Base-by-base conservation (phyloP, 64 coral and sea anemone genomes). In the Exaiptasia diaphana region DNA sequence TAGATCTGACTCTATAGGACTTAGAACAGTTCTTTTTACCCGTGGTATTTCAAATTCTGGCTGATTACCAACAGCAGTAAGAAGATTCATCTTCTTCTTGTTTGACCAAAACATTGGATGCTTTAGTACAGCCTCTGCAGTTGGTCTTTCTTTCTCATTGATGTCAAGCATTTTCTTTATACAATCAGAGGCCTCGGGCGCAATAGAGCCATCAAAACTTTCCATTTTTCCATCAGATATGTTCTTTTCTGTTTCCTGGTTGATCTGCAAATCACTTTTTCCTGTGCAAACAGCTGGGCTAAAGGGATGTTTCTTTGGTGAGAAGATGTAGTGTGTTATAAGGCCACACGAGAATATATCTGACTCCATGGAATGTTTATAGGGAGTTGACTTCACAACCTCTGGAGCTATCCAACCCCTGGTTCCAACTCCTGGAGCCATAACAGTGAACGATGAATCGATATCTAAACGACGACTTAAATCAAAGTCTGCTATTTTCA, bases 401-500 rank as follows among this genome's bases (percentile, higher is more conserved):
- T 65, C 61, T 65, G 61, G 61, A 65, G 61, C 61, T 18, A 65
- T 65, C 78, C 63, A 82, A 46, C 78, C 34, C 31, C 31, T 69
- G 45, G 78, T 82, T 35, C 78, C 78, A 21, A 14, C 78, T 4
- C 26, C 40, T 37, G 78, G 38, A 20, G 49, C 27, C 22, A 33
- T 43, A 4, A 68, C 43, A 31, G 78, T 65, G 26, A 35, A 18
- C 32, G 61, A 65, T 14, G 61, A 3, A 27, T 0, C 0, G 17
- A 22, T 31, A 26, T 0, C 23, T 33, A 36, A 5, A 25, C 34
- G 2, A 9, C 37, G 45, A 28, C 89, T 92, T 13, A 92, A 55
- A 36, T 82, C 89, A 67, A 90, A 90, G 50, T 87, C 90, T 22
- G 35, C 78, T 11, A 93, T 93, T 75, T 93, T 93, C 1, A 93